phyloP scores from a whole-genome alignment of 2,888 invertebrate genomes.

The Yponomeuta evonymella region DNA sequence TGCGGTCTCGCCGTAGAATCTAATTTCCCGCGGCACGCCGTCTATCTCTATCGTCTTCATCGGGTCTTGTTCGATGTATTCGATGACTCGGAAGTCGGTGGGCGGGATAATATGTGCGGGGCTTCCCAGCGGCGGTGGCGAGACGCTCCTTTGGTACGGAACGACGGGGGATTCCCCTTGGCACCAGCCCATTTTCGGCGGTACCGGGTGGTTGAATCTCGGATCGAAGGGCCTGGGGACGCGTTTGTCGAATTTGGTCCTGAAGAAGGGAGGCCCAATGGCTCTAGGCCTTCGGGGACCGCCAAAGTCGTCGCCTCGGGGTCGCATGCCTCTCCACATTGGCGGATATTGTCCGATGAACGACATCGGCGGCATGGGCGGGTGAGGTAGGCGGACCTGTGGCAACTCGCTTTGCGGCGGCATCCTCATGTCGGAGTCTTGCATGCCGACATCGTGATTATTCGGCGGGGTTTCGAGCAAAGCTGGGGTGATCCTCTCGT shows the following conservation, averaged over 20 bases:
- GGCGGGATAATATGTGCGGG: conserved; percentile 53
- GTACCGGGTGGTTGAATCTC: conserved; percentile 35
- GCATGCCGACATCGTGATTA: conserved; percentile 36
- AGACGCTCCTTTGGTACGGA: conserved; percentile 48
- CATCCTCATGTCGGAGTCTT: conserved; percentile 62
- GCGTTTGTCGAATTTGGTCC: conserved; percentile 54
- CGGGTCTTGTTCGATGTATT: conserved; percentile 77
- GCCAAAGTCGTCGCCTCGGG: conserved; percentile 49
- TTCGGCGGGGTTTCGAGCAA: conserved; percentile 51
- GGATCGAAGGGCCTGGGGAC: conserved; percentile 46
- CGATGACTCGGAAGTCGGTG: conserved; percentile 53
- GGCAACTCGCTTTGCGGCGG: conserved; percentile 36
- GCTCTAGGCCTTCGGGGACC: conserved; percentile 53
- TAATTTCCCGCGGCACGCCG: conserved; percentile 85
- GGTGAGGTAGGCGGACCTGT: conserved; percentile 33
- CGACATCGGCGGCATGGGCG: conserved; percentile 2
- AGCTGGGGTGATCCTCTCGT: conserved; percentile 62
- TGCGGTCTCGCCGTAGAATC: conserved; percentile 90
- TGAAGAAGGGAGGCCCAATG: conserved; percentile 45
- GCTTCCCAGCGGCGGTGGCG: conserved; percentile 60
- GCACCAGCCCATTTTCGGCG: conserved; percentile 52
- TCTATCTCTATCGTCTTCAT: conserved; percentile 90
- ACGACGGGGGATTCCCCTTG: conserved; percentile 54
- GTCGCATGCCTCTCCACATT: conserved; percentile 53
- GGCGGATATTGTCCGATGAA: conserved; percentile 37